Conservation (phyloP, 2,888 invertebrate species). For the Lordiphosa andalusiaca region DNA sequence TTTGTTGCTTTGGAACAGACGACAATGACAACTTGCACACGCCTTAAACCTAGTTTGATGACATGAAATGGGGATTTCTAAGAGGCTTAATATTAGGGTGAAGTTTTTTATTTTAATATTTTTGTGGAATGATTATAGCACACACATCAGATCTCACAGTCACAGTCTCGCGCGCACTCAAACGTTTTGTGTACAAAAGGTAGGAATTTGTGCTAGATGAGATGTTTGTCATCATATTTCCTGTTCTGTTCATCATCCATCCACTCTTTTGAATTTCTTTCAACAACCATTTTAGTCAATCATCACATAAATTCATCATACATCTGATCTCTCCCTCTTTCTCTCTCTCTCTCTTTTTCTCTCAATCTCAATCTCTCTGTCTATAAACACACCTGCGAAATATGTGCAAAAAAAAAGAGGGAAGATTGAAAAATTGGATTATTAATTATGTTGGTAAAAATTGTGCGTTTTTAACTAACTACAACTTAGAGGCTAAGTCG, state of each 20-base stretch:
- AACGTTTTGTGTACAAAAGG: slow-evolving; percentile 33
- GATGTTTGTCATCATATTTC: slow-evolving; percentile 17
- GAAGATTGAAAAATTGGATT: slow-evolving; percentile 23
- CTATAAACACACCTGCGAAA: slow-evolving; percentile 35
- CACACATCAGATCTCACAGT: slow-evolving; percentile 46
- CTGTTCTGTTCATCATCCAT: slow-evolving; percentile 22
- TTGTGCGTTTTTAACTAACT: slow-evolving; percentile 6
- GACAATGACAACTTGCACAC: slow-evolving; percentile 24
- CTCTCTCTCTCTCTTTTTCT: slow-evolving; percentile 15
- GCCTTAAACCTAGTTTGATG: slow-evolving; percentile 18
- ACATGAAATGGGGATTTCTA: slow-evolving; percentile 21
- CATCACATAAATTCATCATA: slow-evolving; percentile 44
- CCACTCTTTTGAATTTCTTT: slow-evolving; percentile 19
- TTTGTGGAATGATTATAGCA: slow-evolving; percentile 46
- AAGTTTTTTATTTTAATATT: slow-evolving; percentile 8
- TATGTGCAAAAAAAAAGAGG: slow-evolving; percentile 33
- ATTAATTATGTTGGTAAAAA: slow-evolving; percentile 13
- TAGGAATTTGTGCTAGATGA: slow-evolving; percentile 58
- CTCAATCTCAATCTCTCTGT: slow-evolving; percentile 9
- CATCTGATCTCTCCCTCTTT: slow-evolving; percentile 14
- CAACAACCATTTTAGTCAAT: slow-evolving; percentile 36
- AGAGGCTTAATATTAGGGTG: slow-evolving; percentile 16
- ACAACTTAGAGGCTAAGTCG: slow-evolving; percentile 28
- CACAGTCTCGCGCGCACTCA: slow-evolving; percentile 32
- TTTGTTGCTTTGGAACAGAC: slow-evolving; percentile 32